Evolutionary conservation across 2,888 invertebrate genomes (phyloP), one percentile per base, ranked within the genome.

Genomic region (Metellina segmentata): DNA sequence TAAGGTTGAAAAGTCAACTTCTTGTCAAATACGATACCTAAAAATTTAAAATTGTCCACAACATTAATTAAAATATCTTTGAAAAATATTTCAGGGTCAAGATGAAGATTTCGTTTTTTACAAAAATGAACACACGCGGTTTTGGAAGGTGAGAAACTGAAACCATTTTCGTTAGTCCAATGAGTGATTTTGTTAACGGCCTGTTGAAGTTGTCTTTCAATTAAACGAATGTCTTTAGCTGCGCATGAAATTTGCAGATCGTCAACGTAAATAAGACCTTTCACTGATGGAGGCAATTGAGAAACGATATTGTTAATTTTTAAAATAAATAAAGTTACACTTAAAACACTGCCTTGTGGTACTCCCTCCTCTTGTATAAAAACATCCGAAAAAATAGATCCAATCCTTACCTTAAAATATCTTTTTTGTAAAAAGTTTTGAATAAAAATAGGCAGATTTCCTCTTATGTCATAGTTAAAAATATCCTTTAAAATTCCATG

Each of bases 241-340:
- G 20, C 5, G 51, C 51, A 83, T 19, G 52, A 72, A 72, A 83
- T 83, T 7, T 83, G 72, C 7, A 83, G 13, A 5, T 83, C 82
- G 51, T 79, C 72, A 13, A 51, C 82, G n/a, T 72, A 83, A 6
- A 83, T 0, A 6, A 20, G 11, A 6, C 20, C 51, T n/a, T 72
- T n/a, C 0, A 83, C 82, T 9, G 0, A 48, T 1, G n/a, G 72
- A n/a, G 20, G 71, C 0, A 79, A 34, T 34, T 61, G 11, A 8
- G 53, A 79, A 61, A 34, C 6, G 9, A 79, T 53, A 11, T 53
- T 19, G n/a, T 79, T 53, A 13, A 53, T 6, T 79, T 53, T 19
- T 6, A 74, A 16, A 7, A 74, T 20, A 74, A 74, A 74, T n/a
- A 74, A 19, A 6, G 19, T 19, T 16, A 74, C 53, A 20, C 53